phyloP scores from a whole-genome alignment of 2,888 invertebrate species.

The Hypselothyrea guttata region DNA sequence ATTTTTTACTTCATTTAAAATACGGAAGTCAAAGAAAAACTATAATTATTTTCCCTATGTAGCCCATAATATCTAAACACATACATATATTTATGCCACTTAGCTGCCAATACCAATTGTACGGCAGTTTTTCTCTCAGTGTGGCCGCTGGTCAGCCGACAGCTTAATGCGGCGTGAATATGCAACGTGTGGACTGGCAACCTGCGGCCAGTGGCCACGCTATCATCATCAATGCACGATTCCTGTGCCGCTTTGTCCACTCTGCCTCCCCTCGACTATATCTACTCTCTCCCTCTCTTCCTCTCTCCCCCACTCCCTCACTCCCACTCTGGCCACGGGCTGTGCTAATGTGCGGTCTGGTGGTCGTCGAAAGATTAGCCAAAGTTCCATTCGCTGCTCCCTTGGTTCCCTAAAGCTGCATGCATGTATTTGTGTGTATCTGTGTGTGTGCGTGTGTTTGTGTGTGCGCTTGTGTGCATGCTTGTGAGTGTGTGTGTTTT shows the following conservation, averaged over 20 bases:
- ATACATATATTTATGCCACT: no score
- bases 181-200: constrained; percentile 52
- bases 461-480: no score
- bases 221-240: constrained; percentile 74
- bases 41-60: no score
- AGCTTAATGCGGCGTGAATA: constrained; percentile 71
- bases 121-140: not conserved
- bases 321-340: not conserved
- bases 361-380: constrained; percentile 66
- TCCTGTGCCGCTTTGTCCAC: constrained; percentile 32
- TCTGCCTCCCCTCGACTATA: not conserved
- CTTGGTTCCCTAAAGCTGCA: constrained; percentile 7
- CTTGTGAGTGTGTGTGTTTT: constrained; percentile 34
- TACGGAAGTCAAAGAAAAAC: no score
- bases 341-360: constrained; percentile 73
- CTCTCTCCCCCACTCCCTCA: no score
- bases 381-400: constrained; percentile 25
- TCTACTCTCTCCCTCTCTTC: not conserved
- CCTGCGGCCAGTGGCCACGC: constrained; percentile 48
- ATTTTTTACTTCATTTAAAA: no score
- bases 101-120: no score
- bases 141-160: constrained; percentile 40
- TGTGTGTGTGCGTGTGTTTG: constrained; percentile 2
- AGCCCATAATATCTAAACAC: no score
- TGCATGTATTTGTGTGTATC: not conserved